Conservation (phyloP, 2,113 vertebrate genomes). For the Mormoops blainvillei region DNA sequence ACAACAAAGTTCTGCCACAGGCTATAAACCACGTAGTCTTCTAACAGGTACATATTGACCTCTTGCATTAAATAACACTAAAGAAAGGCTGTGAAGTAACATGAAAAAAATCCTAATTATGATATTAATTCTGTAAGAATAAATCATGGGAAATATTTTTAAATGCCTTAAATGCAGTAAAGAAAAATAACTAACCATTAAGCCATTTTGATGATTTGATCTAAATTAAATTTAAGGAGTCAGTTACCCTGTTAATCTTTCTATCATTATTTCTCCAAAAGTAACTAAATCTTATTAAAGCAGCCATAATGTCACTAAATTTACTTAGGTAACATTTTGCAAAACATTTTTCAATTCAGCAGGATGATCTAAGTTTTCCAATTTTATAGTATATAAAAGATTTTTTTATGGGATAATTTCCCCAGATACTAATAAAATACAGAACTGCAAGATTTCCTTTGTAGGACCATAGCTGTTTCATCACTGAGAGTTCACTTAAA, state of each 20-base stretch:
- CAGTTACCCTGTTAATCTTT: background rate
- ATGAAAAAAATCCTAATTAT: background rate
- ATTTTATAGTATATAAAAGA: background rate
- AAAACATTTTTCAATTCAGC: slow-evolving; percentile 30
- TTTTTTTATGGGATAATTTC: slow-evolving; percentile 17
- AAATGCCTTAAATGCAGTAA: background rate
- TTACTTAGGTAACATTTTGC: slow-evolving; percentile 9
- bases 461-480: background rate
- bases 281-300: background rate
- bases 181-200: slow-evolving; percentile 4
- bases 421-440: slow-evolving; percentile 13
- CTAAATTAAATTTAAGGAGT: slow-evolving; percentile 41
- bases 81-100: background rate
- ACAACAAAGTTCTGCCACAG: background rate
- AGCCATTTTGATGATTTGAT: slow-evolving; percentile 40
- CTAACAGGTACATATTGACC: background rate
- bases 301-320: background rate
- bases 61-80: background rate
- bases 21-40: slow-evolving; percentile 2
- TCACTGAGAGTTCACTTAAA: slow-evolving; percentile 29
- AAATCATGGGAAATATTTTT: slow-evolving; percentile 23
- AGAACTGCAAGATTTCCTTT: slow-evolving; percentile 35
- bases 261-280: slow-evolving; percentile 2
- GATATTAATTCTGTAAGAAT: background rate
- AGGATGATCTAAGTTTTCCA: slow-evolving; percentile 2